Evolutionary conservation across 2,113 vertebrate genomes (phyloP).

Genomic region (human): GRCh38 chr9:17713001-17713500

Average conservation of each 20-base stretch:
- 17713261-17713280: background rate
- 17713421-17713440: background rate
- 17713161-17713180: background rate
- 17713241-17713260: background rate
- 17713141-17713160: background rate
- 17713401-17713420: background rate
- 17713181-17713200: background rate
- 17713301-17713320: background rate
- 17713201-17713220: background rate
- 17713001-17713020: background rate
- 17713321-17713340: background rate
- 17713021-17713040: background rate
- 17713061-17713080: background rate
- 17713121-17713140: background rate
- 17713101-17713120: background rate
- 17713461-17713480: background rate
- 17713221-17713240: background rate
- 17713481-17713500: background rate
- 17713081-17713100: background rate
- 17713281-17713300: background rate
- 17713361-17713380: background rate
- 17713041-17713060: background rate
- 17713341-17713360: background rate
- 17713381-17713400: background rate
- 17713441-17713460: background rate